These are phyloP conservation scores for Oscheius sp. DNA, from an alignment of 2,888 invertebrate genomes.

Conservation along the genomic window DNA sequence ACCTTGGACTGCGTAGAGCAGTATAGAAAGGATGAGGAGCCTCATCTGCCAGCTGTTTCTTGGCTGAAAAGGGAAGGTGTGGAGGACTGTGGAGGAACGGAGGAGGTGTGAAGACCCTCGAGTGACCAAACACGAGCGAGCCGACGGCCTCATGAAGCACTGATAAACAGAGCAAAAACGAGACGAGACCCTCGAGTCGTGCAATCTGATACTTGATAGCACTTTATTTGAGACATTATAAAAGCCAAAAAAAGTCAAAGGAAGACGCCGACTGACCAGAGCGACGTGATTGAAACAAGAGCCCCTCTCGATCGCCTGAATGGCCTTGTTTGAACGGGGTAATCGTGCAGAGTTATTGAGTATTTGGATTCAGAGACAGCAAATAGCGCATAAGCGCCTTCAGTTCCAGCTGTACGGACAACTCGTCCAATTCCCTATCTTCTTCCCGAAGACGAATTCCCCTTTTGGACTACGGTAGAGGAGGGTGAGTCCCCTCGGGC, in stretches of 20 bases:
- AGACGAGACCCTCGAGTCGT: slow-evolving; percentile 20
- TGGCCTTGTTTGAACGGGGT: slow-evolving; percentile 27
- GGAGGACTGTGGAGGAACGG: neutral
- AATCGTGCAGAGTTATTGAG: slow-evolving; percentile 39
- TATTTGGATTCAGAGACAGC: slow-evolving; percentile 35
- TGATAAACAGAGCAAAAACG: slow-evolving; percentile 38
- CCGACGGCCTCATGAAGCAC: slow-evolving; percentile 29
- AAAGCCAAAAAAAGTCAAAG: neutral
- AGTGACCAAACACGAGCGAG: slow-evolving; percentile 34
- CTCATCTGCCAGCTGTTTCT: neutral
- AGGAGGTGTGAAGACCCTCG: slow-evolving; percentile 28
- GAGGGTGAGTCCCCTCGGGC: neutral
- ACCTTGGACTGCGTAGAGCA: slow-evolving; percentile 15
- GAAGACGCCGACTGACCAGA: neutral
- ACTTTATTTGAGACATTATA: too few relatives aligned
- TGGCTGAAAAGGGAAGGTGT: slow-evolving; percentile 8
- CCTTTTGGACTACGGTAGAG: neutral
- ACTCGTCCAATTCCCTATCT: too few relatives aligned
- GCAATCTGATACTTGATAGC: neutral
- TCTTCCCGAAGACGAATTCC: too few relatives aligned
- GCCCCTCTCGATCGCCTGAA: slow-evolving; percentile 33
- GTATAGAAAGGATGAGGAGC: neutral
- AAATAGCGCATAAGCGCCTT: slow-evolving; percentile 26
- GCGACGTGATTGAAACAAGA: slow-evolving; percentile 35
- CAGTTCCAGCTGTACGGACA: slow-evolving; percentile 25